A percentile compares a stretch with the other conserved stretches of the same genome.
These are phyloP conservation scores for Drosophila triauraria DNA, from an alignment of 1,140 invertebrate genomes.

Conservation along the genomic window DNA sequence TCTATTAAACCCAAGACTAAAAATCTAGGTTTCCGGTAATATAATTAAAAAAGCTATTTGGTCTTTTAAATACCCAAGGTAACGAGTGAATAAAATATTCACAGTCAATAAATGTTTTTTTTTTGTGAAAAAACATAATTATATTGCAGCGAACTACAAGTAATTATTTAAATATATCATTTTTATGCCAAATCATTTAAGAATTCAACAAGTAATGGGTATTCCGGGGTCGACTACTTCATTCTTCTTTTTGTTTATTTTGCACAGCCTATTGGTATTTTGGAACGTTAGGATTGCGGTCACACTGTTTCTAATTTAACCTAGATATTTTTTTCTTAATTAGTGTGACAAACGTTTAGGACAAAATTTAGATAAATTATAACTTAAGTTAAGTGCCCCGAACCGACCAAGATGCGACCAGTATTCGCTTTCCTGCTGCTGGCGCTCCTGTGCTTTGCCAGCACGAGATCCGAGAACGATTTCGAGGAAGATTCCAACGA, in stretches of 20 bases:
- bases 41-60: too few relatives aligned
- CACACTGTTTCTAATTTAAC: constrained; percentile 55
- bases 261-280: background rate
- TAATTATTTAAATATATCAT: too few relatives aligned
- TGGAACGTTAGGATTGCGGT: background rate
- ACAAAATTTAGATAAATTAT: constrained; percentile 61
- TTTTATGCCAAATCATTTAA: too few relatives aligned
- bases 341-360: constrained; percentile 63
- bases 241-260: background rate
- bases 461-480: constrained; percentile 40
- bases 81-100: too few relatives aligned
- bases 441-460: constrained; percentile 61
- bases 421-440: constrained; percentile 66
- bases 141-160: too few relatives aligned
- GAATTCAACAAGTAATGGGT: background rate
- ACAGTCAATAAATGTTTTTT: too few relatives aligned
- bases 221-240: background rate
- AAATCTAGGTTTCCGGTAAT: too few relatives aligned
- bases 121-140: too few relatives aligned
- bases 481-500: constrained; percentile 86
- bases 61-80: too few relatives aligned
- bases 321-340: constrained; percentile 69
- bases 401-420: constrained; percentile 63
- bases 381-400: constrained; percentile 48
- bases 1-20: too few relatives aligned